These are phyloP conservation scores for Colius striatus DNA, from an alignment of 2,113 vertebrate genomes.

Conservation along the genomic window DNA sequence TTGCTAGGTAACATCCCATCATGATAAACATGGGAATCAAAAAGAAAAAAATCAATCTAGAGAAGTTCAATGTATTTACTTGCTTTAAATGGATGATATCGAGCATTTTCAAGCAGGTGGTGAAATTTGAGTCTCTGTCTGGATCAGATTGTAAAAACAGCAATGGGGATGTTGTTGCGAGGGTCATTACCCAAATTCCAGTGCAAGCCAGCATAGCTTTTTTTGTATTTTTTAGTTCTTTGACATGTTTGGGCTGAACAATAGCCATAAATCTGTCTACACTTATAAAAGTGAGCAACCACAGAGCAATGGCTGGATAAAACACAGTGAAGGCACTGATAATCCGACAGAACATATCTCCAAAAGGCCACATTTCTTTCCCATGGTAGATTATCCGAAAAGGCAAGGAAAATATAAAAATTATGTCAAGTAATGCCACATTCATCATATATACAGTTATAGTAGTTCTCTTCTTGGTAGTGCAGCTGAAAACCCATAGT, in stretches of 20 bases:
- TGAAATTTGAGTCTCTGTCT: conserved; percentile 80
- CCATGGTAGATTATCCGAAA: conserved; percentile 89
- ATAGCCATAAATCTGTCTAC: conserved; percentile 96
- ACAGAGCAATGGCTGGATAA: conserved; percentile 93
- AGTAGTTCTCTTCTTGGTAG: conserved; percentile 93
- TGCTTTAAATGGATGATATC: conserved; percentile 87
- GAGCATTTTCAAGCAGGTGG: conserved; percentile 90
- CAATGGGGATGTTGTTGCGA: conserved; percentile 82
- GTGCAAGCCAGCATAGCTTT: conserved; percentile 86
- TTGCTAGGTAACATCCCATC: conserved; percentile 89
- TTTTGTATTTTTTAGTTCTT: conserved; percentile 89
- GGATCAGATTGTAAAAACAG: conserved; percentile 83
- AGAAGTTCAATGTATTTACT: conserved; percentile 83
- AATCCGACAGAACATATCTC: conserved; percentile 87
- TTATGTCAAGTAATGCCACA: conserved; percentile 89
- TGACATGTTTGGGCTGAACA: conserved; percentile 90
- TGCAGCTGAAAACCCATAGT: conserved; percentile 95
- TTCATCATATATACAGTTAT: conserved; percentile 97
- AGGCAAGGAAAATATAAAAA: conserved; percentile 87
- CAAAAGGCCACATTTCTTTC: conserved; percentile 88
- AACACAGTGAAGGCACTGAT: conserved; percentile 86
- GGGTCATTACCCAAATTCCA: conserved; percentile 90
- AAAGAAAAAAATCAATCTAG: conserved; percentile 90
- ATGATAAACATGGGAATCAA: conserved; percentile 90
- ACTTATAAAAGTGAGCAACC: conserved; percentile 93